These are phyloP conservation scores for Exaiptasia diaphana DNA, from an alignment of 64 coral and sea anemone species.

Conservation along the genomic window DNA sequence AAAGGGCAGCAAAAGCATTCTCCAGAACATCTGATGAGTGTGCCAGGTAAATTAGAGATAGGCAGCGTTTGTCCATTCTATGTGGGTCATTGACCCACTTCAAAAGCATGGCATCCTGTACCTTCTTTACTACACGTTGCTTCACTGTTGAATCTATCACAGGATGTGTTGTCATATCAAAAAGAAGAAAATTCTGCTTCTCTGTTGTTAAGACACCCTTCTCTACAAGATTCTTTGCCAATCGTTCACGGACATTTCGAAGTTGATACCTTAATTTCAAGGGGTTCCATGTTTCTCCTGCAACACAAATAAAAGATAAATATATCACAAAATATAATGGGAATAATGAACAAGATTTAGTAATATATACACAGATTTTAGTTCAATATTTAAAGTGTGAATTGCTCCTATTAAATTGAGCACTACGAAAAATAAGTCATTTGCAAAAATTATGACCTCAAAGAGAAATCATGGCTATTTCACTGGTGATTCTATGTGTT, in stretches of 20 bases:
- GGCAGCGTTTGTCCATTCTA: conserved; percentile 74
- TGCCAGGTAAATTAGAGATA: conserved; percentile 95
- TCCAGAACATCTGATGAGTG: conserved; percentile 98
- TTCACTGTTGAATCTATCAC: conserved; percentile 86
- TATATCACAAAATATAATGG: not conserved
- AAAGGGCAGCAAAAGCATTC: conserved; percentile 92
- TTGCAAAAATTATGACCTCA: too few relatives aligned
- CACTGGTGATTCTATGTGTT: too few relatives aligned
- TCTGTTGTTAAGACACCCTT: conserved; percentile 97
- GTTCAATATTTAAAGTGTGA: too few relatives aligned
- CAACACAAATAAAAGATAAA: conserved; percentile 14
- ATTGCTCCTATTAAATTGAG: too few relatives aligned
- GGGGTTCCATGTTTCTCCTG: conserved; percentile 98
- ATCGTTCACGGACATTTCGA: conserved; percentile 95
- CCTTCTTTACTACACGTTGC: conserved; percentile 73
- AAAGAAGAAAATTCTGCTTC: conserved; percentile 98
- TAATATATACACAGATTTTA: too few relatives aligned
- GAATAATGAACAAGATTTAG: too few relatives aligned
- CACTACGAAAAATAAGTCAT: too few relatives aligned
- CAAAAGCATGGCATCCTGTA: conserved; percentile 86
- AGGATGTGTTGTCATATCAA: conserved; percentile 98
- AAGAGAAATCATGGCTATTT: too few relatives aligned
- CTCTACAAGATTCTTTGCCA: conserved; percentile 98
- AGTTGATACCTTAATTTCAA: conserved; percentile 92
- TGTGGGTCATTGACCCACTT: conserved; percentile 95